Conservation (phyloP, 1,140 invertebrate genomes). For the Drosophila micromelanica region DNA sequence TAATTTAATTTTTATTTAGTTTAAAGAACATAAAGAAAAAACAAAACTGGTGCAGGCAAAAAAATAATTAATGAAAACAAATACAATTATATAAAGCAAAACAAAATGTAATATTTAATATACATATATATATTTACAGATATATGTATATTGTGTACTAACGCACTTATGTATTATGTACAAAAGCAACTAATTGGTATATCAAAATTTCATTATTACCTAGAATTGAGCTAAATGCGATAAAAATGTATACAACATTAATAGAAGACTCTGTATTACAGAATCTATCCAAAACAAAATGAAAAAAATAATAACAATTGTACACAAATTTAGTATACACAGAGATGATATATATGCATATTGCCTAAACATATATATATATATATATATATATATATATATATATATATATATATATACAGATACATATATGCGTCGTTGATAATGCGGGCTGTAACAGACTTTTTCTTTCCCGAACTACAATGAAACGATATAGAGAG, state of each 20-base stretch:
- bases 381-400: constrained; percentile 20
- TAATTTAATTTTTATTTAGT: constrained; percentile 44
- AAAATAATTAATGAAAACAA: constrained; percentile 17
- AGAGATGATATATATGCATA: constrained; percentile 38
- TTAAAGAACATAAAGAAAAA: constrained; percentile 39
- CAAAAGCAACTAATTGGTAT: constrained; percentile 35
- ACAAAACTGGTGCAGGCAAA: constrained; percentile 76
- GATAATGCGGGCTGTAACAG: constrained; percentile 15
- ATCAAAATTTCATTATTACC: constrained; percentile 14
- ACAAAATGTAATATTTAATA: constrained; percentile 8
- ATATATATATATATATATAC: constrained; percentile 17
- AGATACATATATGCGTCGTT: constrained; percentile 25
- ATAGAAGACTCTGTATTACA: constrained; percentile 7
- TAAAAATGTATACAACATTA: constrained; percentile 8
- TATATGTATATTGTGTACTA: constrained; percentile 13
- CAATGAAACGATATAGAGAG: constrained; percentile 22
- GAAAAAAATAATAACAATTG: constrained; percentile 19
- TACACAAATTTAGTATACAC: constrained; percentile 34
- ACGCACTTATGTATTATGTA: constrained; percentile 29
- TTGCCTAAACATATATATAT: constrained; percentile 27
- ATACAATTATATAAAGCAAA: constrained; percentile 20
- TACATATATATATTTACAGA: constrained; percentile 2
- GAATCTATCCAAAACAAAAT: constrained; percentile 6
- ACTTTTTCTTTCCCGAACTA: constrained; percentile 8
- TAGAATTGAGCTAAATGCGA: constrained; percentile 9